phyloP scores from a whole-genome alignment of 2,113 vertebrate species.

The Cyphomyrus plagiostoma region DNA sequence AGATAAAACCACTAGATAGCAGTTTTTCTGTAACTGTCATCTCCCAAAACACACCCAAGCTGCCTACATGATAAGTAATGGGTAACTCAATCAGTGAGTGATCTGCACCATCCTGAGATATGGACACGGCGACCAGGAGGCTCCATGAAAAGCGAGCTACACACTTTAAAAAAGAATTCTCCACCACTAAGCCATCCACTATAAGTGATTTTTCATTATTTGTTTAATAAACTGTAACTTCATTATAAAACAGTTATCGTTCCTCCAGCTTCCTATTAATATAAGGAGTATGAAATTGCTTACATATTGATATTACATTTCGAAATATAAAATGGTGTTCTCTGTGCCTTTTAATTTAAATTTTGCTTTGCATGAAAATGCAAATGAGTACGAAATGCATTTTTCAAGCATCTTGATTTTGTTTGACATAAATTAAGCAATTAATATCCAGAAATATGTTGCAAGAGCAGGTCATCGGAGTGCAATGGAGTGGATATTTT shows the following conservation, averaged over 20 bases:
- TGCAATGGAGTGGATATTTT: background rate
- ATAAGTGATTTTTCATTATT: background rate
- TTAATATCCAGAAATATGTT: background rate
- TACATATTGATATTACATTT: slow-evolving; percentile 1
- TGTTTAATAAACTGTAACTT: slow-evolving; percentile 5
- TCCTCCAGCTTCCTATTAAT: background rate
- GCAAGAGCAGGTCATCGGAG: background rate
- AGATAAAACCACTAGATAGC: background rate
- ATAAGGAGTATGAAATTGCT: slow-evolving; percentile 1
- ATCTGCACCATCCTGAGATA: slow-evolving; percentile 24
- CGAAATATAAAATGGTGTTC: background rate
- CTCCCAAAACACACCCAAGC: background rate
- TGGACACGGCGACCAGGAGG: slow-evolving; percentile 28
- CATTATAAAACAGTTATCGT: background rate
- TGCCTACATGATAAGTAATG: background rate
- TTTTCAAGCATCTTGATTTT: background rate
- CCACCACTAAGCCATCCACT: slow-evolving; percentile 31
- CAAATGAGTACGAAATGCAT: background rate
- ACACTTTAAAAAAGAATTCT: slow-evolving; percentile 61
- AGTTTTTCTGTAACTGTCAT: background rate
- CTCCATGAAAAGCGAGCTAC: slow-evolving; percentile 58
- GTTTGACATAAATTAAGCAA: background rate
- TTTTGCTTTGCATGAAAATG: slow-evolving; percentile 3
- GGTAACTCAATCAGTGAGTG: background rate
- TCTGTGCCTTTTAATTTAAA: background rate